phyloP scores from a whole-genome alignment of 2,113 vertebrate genomes.

The Melanocharis versteri region DNA sequence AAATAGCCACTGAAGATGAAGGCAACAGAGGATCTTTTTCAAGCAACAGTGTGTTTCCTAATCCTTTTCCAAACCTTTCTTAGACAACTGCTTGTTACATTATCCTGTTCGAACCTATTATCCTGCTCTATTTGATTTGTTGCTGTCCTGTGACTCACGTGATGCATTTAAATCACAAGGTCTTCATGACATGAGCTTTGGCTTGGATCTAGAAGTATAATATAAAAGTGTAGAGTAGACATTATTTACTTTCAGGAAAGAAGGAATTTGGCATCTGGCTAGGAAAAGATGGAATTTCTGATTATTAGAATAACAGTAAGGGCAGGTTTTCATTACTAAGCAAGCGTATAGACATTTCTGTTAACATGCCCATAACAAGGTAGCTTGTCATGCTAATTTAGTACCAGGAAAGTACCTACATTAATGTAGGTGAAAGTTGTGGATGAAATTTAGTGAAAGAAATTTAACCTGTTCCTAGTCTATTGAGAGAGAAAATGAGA shows the following conservation, averaged over 20 bases:
- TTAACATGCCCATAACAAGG: background rate
- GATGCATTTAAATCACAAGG: background rate
- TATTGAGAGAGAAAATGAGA: background rate
- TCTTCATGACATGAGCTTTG: background rate
- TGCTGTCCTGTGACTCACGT: background rate
- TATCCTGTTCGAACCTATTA: background rate
- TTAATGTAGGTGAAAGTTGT: background rate
- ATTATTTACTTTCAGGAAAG: background rate
- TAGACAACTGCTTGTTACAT: background rate
- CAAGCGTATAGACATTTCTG: background rate
- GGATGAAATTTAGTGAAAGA: background rate
- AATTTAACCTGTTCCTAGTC: background rate
- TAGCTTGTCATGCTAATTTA: background rate
- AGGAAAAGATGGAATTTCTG: background rate
- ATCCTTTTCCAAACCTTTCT: background rate
- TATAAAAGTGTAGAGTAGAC: background rate
- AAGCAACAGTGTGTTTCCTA: background rate
- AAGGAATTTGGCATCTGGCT: background rate
- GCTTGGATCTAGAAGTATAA: background rate
- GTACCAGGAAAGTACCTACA: background rate
- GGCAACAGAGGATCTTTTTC: background rate
- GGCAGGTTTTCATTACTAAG: background rate
- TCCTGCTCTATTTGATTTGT: background rate
- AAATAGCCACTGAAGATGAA: slow-evolving; percentile 1
- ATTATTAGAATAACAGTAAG: background rate